Evolutionary conservation across 2,113 vertebrate genomes (phyloP).

Genomic region (Athene cunicularia): DNA sequence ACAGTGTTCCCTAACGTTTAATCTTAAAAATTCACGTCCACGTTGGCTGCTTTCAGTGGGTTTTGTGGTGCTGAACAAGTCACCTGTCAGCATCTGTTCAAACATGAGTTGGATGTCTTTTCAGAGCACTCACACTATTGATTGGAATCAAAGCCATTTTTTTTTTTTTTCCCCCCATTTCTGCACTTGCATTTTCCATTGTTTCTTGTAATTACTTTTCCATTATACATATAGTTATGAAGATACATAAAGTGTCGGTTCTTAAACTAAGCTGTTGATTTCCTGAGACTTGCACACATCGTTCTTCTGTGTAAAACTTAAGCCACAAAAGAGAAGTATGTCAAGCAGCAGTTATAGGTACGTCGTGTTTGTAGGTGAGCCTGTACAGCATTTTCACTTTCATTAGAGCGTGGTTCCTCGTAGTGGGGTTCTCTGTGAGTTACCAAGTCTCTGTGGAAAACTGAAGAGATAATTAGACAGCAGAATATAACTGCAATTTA

Average conservation of each 20-base stretch:
- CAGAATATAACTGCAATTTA: not conserved
- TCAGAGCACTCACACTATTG: not conserved
- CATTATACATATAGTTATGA: not conserved
- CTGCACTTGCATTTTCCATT: not conserved
- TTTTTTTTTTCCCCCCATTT: not conserved
- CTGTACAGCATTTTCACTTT: not conserved
- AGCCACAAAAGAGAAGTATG: not conserved
- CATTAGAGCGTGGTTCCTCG: not conserved
- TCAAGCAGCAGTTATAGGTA: not conserved
- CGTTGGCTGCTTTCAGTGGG: not conserved
- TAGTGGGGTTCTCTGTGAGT: not conserved
- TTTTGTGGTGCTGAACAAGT: not conserved
- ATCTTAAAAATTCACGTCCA: not conserved
- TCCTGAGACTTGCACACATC: not conserved
- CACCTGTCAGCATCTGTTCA: not conserved
- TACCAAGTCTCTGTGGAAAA: constrained; percentile 24
- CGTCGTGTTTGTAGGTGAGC: not conserved
- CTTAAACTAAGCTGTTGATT: not conserved
- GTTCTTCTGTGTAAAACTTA: not conserved
- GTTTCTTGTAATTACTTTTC: constrained; percentile 7
- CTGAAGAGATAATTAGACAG: constrained; percentile 25
- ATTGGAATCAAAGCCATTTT: not conserved
- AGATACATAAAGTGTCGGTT: not conserved
- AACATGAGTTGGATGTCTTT: not conserved
- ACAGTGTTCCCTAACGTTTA: not conserved